A percentile compares a stretch with the other conserved stretches of the same genome.
phyloP scores from a whole-genome alignment of 2,113 vertebrate species.

The Anas platyrhynchos region DNA sequence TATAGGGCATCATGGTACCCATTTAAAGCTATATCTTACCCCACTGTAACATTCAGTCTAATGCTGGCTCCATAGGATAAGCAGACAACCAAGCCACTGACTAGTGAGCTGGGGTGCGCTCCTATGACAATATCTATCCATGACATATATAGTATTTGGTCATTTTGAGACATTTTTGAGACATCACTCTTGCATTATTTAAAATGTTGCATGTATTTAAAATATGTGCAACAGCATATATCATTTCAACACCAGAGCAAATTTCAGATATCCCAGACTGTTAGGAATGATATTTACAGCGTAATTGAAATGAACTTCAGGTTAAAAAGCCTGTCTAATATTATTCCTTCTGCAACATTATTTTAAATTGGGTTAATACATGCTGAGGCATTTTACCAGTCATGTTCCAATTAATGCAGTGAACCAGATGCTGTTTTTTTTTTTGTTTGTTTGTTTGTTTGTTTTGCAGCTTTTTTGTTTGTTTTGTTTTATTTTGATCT shows the following conservation, averaged over 20 bases:
- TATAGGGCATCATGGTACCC: not conserved
- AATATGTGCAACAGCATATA: not conserved
- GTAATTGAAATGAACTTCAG: not conserved
- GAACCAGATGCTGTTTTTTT: not conserved
- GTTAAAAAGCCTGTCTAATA: not conserved
- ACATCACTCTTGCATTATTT: not conserved
- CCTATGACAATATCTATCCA: too few relatives aligned
- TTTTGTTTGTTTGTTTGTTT: not conserved
- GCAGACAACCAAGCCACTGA: not conserved
- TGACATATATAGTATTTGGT: fast-evolving
- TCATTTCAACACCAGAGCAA: not conserved
- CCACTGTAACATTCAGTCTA: not conserved
- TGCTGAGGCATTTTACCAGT: not conserved
- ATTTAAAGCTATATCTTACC: not conserved
- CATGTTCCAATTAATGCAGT: not conserved
- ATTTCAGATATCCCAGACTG: not conserved
- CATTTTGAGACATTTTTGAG: not conserved
- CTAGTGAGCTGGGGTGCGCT: fast-evolving
- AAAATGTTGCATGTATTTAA: not conserved
- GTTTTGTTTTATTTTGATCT: not conserved
- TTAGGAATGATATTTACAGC: not conserved
- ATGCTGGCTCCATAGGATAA: fast-evolving
- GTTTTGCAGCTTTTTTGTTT: not conserved
- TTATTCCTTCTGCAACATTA: not conserved
- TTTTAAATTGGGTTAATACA: constrained; percentile 27